These are phyloP conservation scores for Cossypha polioptera DNA, from an alignment of 2,797 vertebrate genomes.

Conservation along the genomic window DNA sequence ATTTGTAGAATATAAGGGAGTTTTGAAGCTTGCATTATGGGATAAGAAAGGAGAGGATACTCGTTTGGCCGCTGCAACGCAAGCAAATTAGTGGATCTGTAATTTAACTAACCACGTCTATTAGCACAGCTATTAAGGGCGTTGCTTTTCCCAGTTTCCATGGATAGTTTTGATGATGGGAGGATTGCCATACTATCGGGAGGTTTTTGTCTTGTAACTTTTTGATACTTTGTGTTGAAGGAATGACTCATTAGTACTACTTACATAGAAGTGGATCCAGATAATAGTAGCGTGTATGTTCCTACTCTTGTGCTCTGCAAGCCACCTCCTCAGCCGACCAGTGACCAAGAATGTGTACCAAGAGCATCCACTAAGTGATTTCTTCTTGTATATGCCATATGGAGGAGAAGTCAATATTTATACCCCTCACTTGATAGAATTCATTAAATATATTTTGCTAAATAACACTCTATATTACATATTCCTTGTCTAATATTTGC, in stretches of 20 bases:
- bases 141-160: background rate
- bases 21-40: background rate
- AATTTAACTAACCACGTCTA: background rate
- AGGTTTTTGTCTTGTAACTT: background rate
- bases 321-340: background rate
- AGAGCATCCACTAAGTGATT: conserved; percentile 7
- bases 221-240: background rate
- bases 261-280: background rate
- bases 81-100: background rate
- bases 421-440: background rate
- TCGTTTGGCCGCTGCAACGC: background rate
- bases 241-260: background rate
- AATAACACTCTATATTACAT: conserved; percentile 20
- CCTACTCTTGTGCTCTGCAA: background rate
- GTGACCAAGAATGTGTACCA: background rate
- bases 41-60: background rate
- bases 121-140: background rate
- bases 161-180: background rate
- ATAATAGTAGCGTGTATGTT: background rate
- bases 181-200: background rate
- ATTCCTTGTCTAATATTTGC: conserved; percentile 51
- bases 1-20: background rate
- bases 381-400: background rate
- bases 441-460: conserved; percentile 52
- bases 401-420: conserved; percentile 54